Percentiles rank a stretch among this genome's conserved stretches.
Evolutionary conservation across 2,797 vertebrate genomes (phyloP).

Genomic region (Lemur catta): DNA sequence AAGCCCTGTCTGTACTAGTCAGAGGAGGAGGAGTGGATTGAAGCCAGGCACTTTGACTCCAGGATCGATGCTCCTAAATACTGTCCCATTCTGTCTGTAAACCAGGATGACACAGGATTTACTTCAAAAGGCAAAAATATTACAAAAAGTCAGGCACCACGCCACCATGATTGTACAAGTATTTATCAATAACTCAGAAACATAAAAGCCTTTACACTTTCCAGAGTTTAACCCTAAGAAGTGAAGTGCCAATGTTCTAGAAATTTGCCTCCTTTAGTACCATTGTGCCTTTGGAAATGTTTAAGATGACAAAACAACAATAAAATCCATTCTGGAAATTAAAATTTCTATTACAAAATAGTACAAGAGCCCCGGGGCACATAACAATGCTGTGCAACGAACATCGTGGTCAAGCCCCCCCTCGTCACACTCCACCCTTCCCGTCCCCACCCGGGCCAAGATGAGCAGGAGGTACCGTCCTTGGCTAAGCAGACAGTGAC

Average conservation of each 20-base stretch:
- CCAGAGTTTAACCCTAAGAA: neutral
- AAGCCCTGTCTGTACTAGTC: rapidly evolving
- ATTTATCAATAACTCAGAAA: neutral
- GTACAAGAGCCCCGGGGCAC: neutral
- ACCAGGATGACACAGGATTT: neutral
- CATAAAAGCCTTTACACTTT: neutral
- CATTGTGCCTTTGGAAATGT: neutral
- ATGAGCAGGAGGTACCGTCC: rapidly evolving
- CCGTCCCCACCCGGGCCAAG: rapidly evolving
- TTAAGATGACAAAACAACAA: neutral
- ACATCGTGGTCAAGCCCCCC: too few species aligned
- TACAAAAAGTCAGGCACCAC: neutral
- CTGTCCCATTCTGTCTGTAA: too few species aligned
- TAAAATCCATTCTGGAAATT: neutral
- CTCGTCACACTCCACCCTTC: rapidly evolving
- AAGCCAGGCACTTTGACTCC: neutral
- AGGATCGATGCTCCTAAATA: neutral
- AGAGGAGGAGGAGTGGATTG: neutral
- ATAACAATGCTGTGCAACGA: too few species aligned
- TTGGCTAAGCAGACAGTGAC: neutral
- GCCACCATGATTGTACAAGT: neutral
- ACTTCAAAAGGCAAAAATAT: neutral
- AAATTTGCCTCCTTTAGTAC: neutral
- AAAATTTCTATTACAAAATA: neutral
- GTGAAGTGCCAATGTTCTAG: neutral